These are phyloP conservation scores for Notocelia uddmanniana DNA, from an alignment of 2,888 invertebrate genomes.

Conservation along the genomic window DNA sequence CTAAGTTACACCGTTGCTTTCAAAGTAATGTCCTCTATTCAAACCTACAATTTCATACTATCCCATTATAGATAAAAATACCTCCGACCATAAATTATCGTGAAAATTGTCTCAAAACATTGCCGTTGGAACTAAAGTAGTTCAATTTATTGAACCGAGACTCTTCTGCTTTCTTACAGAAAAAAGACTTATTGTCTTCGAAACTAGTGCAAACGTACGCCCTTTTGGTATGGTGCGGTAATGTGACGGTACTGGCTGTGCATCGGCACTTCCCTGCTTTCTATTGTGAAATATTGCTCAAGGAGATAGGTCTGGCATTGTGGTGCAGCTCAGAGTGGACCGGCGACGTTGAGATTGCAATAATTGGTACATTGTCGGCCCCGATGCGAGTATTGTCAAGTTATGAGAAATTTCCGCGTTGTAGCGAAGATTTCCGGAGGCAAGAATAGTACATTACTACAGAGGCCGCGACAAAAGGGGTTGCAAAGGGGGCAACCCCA, in stretches of 20 bases:
- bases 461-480: too few relatives aligned
- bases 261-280: conserved; percentile 67
- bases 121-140: conserved; percentile 61
- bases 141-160: conserved; percentile 69
- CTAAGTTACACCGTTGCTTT: background rate
- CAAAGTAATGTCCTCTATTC: conserved; percentile 18
- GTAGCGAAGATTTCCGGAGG: conserved; percentile 9
- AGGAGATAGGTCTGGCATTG: conserved; percentile 57
- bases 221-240: conserved; percentile 24
- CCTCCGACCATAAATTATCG: conserved; percentile 39
- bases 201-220: conserved; percentile 43
- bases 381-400: conserved; percentile 18
- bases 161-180: conserved; percentile 50
- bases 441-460: background rate
- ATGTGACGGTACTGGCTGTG: conserved; percentile 46
- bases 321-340: conserved; percentile 54
- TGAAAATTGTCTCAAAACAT: conserved; percentile 58
- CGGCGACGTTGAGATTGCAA: conserved; percentile 49
- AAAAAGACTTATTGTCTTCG: conserved; percentile 37
- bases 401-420: conserved; percentile 27
- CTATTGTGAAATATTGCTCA: conserved; percentile 65
- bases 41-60: conserved; percentile 39
- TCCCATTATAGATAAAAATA: conserved; percentile 44
- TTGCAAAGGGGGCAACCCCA: too few relatives aligned
- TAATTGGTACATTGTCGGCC: conserved; percentile 41